Conservation (phyloP, 2,797 vertebrate genomes). For the Falco concolor region DNA sequence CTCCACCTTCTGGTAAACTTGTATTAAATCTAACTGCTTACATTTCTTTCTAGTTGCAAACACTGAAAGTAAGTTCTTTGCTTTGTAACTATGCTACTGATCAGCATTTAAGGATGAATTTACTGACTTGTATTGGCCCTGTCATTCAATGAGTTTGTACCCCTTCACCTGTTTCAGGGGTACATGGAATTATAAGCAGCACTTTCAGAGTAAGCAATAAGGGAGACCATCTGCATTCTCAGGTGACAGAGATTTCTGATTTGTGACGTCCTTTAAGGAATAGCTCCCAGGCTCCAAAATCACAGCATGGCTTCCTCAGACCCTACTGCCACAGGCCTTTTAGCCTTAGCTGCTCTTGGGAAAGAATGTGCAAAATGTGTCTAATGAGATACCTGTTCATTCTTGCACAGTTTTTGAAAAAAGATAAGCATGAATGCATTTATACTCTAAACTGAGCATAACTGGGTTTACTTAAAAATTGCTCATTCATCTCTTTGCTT, state of each 20-base stretch:
- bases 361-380: neutral
- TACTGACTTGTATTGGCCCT: neutral
- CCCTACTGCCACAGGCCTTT: neutral
- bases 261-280: neutral
- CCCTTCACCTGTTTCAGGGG: neutral
- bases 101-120: neutral
- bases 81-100: neutral
- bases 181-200: neutral
- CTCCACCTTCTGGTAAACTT: slow-evolving; percentile 64
- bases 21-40: neutral
- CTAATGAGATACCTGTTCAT: neutral
- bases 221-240: neutral
- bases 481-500: neutral
- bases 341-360: neutral
- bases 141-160: neutral
- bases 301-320: neutral
- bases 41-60: neutral
- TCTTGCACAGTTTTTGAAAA: neutral
- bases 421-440: neutral
- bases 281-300: neutral
- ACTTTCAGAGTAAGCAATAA: neutral
- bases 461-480: neutral
- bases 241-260: neutral
- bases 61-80: neutral
- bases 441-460: neutral